A percentile compares a stretch with the other conserved stretches of the same genome.
phyloP scores from a whole-genome alignment of 1,140 invertebrate genomes.

The Notospermus geniculatus region DNA sequence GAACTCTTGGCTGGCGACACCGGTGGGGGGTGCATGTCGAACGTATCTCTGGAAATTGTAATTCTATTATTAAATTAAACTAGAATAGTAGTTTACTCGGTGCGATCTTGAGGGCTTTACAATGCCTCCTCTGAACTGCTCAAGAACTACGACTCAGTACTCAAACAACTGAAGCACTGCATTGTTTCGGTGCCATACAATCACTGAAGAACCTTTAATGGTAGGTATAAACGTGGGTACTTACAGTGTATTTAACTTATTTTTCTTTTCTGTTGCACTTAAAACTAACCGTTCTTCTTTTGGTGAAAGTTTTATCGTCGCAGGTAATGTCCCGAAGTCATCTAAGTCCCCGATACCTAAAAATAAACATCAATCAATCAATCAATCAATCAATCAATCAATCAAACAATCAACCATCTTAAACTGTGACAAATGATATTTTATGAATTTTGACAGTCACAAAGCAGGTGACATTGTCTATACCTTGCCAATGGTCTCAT shows the following conservation, averaged over 20 bases:
- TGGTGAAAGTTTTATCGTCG: not conserved
- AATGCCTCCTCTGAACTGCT: not conserved
- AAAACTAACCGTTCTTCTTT: conserved; percentile 4
- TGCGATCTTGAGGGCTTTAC: not conserved
- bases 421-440: no score
- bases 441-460: no score
- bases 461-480: no score
- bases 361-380: no score
- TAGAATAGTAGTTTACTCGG: no score
- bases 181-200: no score
- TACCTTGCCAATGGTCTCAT: not conserved
- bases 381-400: no score
- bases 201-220: no score
- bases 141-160: no score
- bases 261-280: not conserved
- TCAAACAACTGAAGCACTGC: no score
- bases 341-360: conserved; percentile 50
- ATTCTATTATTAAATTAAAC: not conserved
- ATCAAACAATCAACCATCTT: no score
- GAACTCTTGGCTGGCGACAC: conserved; percentile 18
- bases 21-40: conserved; percentile 18
- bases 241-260: conserved; percentile 5
- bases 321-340: conserved; percentile 48
- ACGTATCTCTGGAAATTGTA: conserved; percentile 7
- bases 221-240: not conserved